Conservation (phyloP, 2,797 vertebrate genomes). For the Macroramphosus scolopax region DNA sequence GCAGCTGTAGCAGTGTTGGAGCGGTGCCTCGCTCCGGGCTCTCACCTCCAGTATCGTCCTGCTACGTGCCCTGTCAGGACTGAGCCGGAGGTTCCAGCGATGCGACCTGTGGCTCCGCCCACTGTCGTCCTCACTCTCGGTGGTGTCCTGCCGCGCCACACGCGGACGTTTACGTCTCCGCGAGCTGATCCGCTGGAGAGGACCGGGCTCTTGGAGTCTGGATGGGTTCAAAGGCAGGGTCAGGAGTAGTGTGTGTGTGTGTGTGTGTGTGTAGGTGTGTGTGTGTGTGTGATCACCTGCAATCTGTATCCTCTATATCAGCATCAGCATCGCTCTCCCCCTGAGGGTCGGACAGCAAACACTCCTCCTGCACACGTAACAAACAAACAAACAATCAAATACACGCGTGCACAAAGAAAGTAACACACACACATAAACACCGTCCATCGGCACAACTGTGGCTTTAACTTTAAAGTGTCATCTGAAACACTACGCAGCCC, state of each 20-base stretch:
- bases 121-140: constrained; percentile 81
- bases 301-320: constrained; percentile 81
- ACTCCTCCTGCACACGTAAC: constrained; percentile 81
- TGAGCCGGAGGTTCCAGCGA: constrained; percentile 79
- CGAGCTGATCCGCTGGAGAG: constrained; percentile 81
- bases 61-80: constrained; percentile 73
- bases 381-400: not conserved
- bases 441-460: too few species aligned
- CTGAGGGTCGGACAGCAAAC: constrained; percentile 76
- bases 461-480: too few species aligned
- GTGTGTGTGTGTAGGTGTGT: not conserved
- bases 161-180: constrained; percentile 75
- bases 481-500: too few species aligned
- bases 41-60: constrained; percentile 78
- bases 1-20: too few species aligned
- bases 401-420: too few species aligned
- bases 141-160: constrained; percentile 79
- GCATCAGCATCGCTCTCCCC: constrained; percentile 82
- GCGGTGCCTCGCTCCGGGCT: too few species aligned
- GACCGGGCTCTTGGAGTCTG: constrained; percentile 74
- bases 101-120: constrained; percentile 72
- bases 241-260: not conserved
- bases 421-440: too few species aligned
- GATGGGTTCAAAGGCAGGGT: constrained; percentile 12
- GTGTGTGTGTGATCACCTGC: constrained; percentile 58